Percentiles rank a stretch among this genome's conserved stretches.
Evolutionary conservation across 2,797 vertebrate species (phyloP).

Genomic region (Crenuchus spilurus): DNA sequence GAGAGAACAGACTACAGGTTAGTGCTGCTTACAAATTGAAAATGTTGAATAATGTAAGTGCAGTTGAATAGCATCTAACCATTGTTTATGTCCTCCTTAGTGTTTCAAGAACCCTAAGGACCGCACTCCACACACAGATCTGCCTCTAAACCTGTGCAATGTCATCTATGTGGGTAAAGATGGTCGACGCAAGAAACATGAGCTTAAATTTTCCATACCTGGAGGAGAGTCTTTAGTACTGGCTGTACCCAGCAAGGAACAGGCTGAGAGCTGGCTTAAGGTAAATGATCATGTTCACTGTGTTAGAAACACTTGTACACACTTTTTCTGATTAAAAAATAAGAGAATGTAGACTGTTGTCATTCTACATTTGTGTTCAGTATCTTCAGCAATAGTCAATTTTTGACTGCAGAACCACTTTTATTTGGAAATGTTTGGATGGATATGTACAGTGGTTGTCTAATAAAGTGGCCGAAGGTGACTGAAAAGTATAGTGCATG

Average conservation of each 20-base stretch:
- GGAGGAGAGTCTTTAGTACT: conserved; percentile 90
- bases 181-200: conserved; percentile 93
- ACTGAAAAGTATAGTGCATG: no score
- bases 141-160: conserved; percentile 84
- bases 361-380: no score
- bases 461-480: no score
- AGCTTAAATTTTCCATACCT: conserved; percentile 90
- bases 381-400: neutral
- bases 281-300: conserved; percentile 64
- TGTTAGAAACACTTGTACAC: neutral
- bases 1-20: conserved; percentile 93
- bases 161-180: conserved; percentile 95
- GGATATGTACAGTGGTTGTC: no score
- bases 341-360: no score
- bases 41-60: neutral
- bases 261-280: conserved; percentile 97
- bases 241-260: conserved; percentile 94
- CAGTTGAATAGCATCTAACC: conserved; percentile 4
- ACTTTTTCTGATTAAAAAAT: no score
- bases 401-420: neutral
- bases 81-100: conserved; percentile 63
- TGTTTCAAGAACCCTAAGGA: conserved; percentile 98
- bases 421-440: no score
- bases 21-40: conserved; percentile 23
- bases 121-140: conserved; percentile 85